A percentile compares a stretch with the other conserved stretches of the same genome.
Conservation (phyloP, 1,140 invertebrate genomes). For the Tribolium madens region DNA sequence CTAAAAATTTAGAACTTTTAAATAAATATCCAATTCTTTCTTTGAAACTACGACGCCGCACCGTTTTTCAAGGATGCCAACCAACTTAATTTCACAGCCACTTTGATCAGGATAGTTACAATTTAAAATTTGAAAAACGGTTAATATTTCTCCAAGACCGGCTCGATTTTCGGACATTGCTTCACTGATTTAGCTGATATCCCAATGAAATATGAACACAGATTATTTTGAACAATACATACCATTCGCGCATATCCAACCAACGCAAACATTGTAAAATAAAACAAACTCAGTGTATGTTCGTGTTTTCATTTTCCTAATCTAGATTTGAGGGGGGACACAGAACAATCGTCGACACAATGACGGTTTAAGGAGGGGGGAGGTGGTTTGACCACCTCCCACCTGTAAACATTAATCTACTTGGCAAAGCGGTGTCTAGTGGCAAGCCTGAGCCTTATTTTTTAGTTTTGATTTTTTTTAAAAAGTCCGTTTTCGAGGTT, state of each 20-base stretch:
- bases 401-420: slow-evolving; percentile 5
- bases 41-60: too few species aligned
- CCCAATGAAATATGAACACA: slow-evolving; percentile 40
- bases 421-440: slow-evolving; percentile 30
- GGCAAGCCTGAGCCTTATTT: slow-evolving; percentile 17
- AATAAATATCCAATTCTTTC: too few species aligned
- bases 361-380: slow-evolving; percentile 14
- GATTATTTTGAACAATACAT: slow-evolving; percentile 62
- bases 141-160: slow-evolving; percentile 63
- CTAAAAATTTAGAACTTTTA: too few species aligned
- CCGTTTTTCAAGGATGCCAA: too few species aligned
- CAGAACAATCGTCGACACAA: slow-evolving; percentile 49
- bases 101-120: neutral
- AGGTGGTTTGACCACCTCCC: neutral
- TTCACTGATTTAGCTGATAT: slow-evolving; percentile 61
- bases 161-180: slow-evolving; percentile 62
- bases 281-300: slow-evolving; percentile 64
- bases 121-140: neutral
- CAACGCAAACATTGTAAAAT: slow-evolving; percentile 65
- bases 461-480: slow-evolving; percentile 28
- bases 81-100: neutral
- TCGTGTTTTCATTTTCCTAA: slow-evolving; percentile 49
- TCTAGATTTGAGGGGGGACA: slow-evolving; percentile 6
- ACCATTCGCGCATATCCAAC: slow-evolving; percentile 65
- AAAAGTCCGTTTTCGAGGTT: neutral